Percentiles rank a stretch among this genome's conserved stretches.
phyloP scores from a whole-genome alignment of 2,113 vertebrate genomes.

The Megaceryle maxima region DNA sequence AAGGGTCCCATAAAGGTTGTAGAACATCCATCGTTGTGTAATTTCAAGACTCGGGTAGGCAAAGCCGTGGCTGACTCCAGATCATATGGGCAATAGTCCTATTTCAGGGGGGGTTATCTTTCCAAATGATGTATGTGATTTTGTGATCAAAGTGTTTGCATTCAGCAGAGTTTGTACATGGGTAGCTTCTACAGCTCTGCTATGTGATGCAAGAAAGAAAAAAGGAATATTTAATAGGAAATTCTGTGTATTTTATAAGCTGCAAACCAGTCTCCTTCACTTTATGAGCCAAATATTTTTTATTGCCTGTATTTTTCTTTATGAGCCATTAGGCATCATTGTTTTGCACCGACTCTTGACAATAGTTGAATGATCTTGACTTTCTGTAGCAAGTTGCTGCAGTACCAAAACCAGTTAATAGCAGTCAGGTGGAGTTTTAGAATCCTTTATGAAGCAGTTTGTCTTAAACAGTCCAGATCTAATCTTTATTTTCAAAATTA shows the following conservation, averaged over 20 bases:
- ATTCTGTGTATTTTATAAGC: neutral
- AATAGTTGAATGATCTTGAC: neutral
- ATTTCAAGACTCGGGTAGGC: neutral
- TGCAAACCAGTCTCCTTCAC: neutral
- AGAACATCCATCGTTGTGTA: neutral
- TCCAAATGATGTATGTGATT: neutral
- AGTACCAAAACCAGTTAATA: neutral
- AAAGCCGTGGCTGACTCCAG: neutral
- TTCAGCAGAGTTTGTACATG: neutral
- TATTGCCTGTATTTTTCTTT: neutral
- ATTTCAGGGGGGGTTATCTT: neutral
- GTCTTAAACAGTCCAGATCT: neutral
- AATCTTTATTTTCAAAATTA: neutral
- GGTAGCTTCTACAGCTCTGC: neutral
- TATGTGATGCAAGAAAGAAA: neutral
- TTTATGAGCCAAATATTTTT: neutral
- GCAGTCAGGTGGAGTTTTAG: neutral
- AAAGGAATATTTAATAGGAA: neutral
- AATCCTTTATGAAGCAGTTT: neutral
- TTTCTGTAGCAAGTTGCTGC: neutral
- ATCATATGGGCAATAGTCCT: fast-evolving
- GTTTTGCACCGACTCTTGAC: neutral
- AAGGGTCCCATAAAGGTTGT: neutral
- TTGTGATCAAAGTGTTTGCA: neutral
- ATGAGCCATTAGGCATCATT: neutral